Evolutionary conservation across 2,113 vertebrate genomes (phyloP), one percentile per base, ranked within the genome.

Genomic region (Procavia capensis): DNA sequence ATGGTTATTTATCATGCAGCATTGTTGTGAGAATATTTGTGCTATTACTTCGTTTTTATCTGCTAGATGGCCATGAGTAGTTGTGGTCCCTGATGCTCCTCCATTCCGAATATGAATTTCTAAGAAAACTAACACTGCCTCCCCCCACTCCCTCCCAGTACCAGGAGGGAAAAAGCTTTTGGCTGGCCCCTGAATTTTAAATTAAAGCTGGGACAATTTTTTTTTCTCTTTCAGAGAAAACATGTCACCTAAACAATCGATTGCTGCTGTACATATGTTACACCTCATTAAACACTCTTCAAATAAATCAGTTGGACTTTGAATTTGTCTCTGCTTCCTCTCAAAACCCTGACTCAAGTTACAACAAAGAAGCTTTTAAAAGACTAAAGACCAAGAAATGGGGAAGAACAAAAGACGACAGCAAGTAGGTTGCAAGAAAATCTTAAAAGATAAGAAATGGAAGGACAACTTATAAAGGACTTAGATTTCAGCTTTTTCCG

Each of bases 371-470:
- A 22, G 20, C 45, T 85, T 63, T 34, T 54, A 89, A 50, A 91
- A 47, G 6, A 36, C n/a, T 47, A 86, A 47, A 75, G 31, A 74
- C 13, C 10, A 17, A 79, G 54, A 57, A 64, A n/a, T 31, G 27
- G 34, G 9, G 34, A 25, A 90, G 14, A 50, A 85, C 82, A 61
- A 92, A 76, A 59, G 59, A 89, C 70, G 47, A 82, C 4, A 9
- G 34, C 41, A 34, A 92, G 64, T 43, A 86, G 10, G 6, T 86
- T 89, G 85, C 17, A n/a, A 95, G 88, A 94, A 92, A 89, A 86
- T 10, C 47, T 83, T 83, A 47, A n/a, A 86, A 88, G 59, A 43
- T 66, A 29, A 82, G n/a, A 81, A 82, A 85, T 9, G 50, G 70
- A 50, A 4, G 43, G 45, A 47, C 31, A n/a, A 43, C 68, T 3